Percentiles rank a stretch among this genome's conserved stretches.
Conservation (phyloP, 2,797 vertebrate species). For the Rhinichthys osculus region DNA sequence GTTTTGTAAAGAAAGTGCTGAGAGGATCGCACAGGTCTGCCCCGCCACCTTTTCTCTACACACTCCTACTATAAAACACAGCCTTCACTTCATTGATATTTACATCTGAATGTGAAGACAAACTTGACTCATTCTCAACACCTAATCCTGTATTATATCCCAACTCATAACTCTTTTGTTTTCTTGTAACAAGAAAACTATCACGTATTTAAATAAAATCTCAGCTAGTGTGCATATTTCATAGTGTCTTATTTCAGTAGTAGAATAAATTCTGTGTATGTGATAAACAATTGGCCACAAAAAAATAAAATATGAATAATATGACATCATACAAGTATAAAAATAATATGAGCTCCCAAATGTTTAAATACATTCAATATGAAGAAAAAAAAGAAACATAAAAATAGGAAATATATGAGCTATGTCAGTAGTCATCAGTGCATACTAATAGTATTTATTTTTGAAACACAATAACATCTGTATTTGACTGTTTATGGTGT, state of each 20-base stretch:
- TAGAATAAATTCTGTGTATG: background rate
- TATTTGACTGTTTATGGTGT: background rate
- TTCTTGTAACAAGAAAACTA: background rate
- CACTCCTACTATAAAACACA: background rate
- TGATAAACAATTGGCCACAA: background rate
- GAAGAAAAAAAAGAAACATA: background rate
- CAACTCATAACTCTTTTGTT: background rate
- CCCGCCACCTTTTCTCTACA: background rate
- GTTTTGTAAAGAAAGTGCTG: constrained; percentile 96
- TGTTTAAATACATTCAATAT: background rate
- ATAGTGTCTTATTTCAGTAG: background rate
- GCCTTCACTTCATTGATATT: background rate
- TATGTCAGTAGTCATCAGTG: background rate
- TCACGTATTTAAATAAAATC: background rate
- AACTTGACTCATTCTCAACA: background rate
- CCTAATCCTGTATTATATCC: background rate
- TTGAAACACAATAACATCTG: background rate
- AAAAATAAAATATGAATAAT: background rate
- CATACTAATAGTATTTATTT: background rate
- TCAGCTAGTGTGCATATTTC: background rate
- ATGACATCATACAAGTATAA: background rate
- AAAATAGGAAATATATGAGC: background rate
- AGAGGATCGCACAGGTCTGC: constrained; percentile 95
- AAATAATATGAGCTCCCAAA: background rate
- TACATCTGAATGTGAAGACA: background rate